Evolutionary conservation across 2,888 invertebrate genomes (phyloP), one percentile per base, ranked within the genome.

Genomic region (Hipparchia semele): DNA sequence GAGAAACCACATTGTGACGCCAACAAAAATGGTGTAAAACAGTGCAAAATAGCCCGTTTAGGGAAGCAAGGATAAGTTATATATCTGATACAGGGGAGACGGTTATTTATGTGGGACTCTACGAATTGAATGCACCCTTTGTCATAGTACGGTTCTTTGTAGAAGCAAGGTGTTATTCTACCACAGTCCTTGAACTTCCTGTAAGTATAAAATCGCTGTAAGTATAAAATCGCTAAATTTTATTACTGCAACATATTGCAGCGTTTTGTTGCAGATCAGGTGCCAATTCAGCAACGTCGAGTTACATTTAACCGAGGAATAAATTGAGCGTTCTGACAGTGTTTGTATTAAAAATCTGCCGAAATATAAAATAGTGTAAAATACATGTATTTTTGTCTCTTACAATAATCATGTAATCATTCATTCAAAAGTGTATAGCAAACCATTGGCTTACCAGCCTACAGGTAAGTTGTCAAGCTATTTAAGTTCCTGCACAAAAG

Each of bases 1-100:
- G 84, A 83, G 69, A 86, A 65, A 68, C 70, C 33, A 76, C 73
- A 74, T 74, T 77, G 75, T 77, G 70, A 71, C 66, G 70, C 73
- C 59, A 64, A 71, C 73, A 73, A 83, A 88, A 87, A 85, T 85
- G 82, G 81, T 77, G 75, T 80, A 83, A 88, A 87, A 85, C 84
- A 82, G 81, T 77, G 75, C 80, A 66, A 70, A 49, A 53, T 69
- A 72, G 68, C 73, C 68, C 73, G 73, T 61, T 72, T 72, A 68
- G 70, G 68, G 68, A 65, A 68, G 69, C 68, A 46, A 53, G 69
- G 66, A 72, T 66, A 65, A 33, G 12, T 65, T 65, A 73, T 75
- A 68, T 68, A 73, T 75, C 76, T 72, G 76, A 76, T 75, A 71
- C 68, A 56, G 13, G 62, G 54, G 67, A 59, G 39, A 66, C 51